These are phyloP conservation scores for Thunnus albacares DNA, from an alignment of 2,797 vertebrate species.

Conservation along the genomic window DNA sequence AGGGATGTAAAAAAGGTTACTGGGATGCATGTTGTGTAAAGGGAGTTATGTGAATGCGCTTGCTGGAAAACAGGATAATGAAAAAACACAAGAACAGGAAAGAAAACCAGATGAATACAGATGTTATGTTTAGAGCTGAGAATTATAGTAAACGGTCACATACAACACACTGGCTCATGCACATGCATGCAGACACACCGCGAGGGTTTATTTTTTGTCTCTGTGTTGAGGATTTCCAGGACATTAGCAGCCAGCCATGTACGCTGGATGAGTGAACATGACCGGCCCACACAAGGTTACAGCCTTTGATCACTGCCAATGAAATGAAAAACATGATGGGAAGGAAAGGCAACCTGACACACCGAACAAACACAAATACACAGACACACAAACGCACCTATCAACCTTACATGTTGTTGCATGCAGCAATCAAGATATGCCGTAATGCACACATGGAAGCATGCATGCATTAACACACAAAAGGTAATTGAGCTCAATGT, in stretches of 20 bases:
- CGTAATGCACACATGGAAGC: conserved; percentile 9
- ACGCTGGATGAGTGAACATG: conserved; percentile 58
- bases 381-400: background rate
- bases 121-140: conserved; percentile 38
- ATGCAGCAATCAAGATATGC: conserved; percentile 9
- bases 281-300: conserved; percentile 39
- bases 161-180: background rate
- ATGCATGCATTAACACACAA: background rate
- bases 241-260: conserved; percentile 72
- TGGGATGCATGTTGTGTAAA: conserved; percentile 40
- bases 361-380: conserved; percentile 34
- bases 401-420: background rate
- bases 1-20: conserved; percentile 47
- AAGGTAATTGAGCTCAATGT: conserved; percentile 31
- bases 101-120: conserved; percentile 31
- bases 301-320: conserved; percentile 67
- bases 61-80: conserved; percentile 36
- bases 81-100: conserved; percentile 31
- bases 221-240: conserved; percentile 76
- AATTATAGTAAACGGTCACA: conserved; percentile 5
- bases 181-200: background rate
- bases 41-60: background rate
- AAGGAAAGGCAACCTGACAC: conserved; percentile 29
- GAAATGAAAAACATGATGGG: conserved; percentile 53
- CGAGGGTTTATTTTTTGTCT: conserved; percentile 56